A percentile compares a stretch with the other conserved stretches of the same genome.
Conservation (phyloP, 2,797 vertebrate genomes). For the Setipinna tenuifilis region DNA sequence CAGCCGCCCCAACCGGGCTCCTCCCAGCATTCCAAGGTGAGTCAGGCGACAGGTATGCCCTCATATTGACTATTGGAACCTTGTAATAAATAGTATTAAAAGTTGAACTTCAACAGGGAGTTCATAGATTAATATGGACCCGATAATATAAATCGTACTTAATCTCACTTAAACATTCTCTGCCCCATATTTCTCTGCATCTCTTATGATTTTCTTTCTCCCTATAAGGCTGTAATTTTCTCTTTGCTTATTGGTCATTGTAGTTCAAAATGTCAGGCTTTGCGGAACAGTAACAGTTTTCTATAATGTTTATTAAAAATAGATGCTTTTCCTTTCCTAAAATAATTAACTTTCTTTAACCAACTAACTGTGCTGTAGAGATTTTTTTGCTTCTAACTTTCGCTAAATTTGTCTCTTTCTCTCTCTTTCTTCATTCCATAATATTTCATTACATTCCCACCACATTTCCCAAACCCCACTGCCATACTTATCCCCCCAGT, state of each 20-base stretch:
- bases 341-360: conserved; percentile 8
- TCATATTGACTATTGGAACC: neutral
- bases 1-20: conserved; percentile 89
- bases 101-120: neutral
- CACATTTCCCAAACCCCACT: neutral
- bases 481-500: conserved; percentile 49
- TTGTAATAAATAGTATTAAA: neutral
- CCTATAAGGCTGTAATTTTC: neutral
- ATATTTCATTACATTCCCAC: conserved; percentile 3
- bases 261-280: neutral
- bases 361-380: neutral
- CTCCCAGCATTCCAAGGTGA: conserved; percentile 95
- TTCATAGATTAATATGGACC: neutral
- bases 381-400: conserved; percentile 4
- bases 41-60: conserved; percentile 36
- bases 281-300: neutral
- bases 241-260: neutral
- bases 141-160: neutral
- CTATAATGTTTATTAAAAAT: neutral
- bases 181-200: conserved; percentile 13
- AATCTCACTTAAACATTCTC: neutral
- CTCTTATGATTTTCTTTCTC: conserved; percentile 23
- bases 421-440: neutral
- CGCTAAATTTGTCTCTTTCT: neutral
- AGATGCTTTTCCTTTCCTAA: neutral